Evolutionary conservation across 2,797 vertebrate species (phyloP).

Genomic region (Sebastes matsubarae): DNA sequence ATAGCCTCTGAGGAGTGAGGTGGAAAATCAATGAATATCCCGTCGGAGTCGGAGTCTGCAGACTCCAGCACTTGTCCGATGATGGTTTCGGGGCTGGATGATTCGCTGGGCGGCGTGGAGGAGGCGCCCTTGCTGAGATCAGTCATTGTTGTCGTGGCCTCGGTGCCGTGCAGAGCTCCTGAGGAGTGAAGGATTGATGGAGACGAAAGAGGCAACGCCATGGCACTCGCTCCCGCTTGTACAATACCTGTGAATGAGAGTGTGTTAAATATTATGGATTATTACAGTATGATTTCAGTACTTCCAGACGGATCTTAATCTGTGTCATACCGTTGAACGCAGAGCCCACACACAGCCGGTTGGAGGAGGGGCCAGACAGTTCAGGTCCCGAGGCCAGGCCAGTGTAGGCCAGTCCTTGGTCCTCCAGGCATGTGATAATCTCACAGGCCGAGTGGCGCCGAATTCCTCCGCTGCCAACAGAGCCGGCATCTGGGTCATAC

Average conservation of each 20-base stretch:
- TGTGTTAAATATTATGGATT: conserved; percentile 11
- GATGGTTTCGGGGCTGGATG: conserved; percentile 94
- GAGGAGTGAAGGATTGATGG: conserved; percentile 83
- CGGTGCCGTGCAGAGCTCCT: conserved; percentile 84
- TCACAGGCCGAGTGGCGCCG: conserved; percentile 95
- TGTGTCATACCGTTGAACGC: conserved; percentile 73
- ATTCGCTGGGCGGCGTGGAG: conserved; percentile 84
- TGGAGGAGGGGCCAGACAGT: conserved; percentile 75
- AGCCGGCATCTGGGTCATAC: conserved; percentile 89
- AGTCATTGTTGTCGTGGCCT: conserved; percentile 75
- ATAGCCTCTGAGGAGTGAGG: conserved; percentile 85
- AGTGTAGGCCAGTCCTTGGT: conserved; percentile 83
- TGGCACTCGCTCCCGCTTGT: conserved; percentile 56
- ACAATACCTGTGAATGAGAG: conserved; percentile 61
- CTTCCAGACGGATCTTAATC: conserved; percentile 1
- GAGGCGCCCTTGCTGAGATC: conserved; percentile 79
- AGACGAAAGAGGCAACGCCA: conserved; percentile 77
- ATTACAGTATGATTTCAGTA: background rate
- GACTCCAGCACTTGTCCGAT: conserved; percentile 94
- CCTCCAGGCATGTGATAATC: conserved; percentile 92
- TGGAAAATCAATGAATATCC: conserved; percentile 97
- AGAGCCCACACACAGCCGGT: conserved; percentile 78
- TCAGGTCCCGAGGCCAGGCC: conserved; percentile 77
- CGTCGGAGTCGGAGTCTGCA: conserved; percentile 92
- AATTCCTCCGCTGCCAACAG: conserved; percentile 84